phyloP scores from a whole-genome alignment of 2,113 vertebrate genomes.

The Nesoenas mayeri region DNA sequence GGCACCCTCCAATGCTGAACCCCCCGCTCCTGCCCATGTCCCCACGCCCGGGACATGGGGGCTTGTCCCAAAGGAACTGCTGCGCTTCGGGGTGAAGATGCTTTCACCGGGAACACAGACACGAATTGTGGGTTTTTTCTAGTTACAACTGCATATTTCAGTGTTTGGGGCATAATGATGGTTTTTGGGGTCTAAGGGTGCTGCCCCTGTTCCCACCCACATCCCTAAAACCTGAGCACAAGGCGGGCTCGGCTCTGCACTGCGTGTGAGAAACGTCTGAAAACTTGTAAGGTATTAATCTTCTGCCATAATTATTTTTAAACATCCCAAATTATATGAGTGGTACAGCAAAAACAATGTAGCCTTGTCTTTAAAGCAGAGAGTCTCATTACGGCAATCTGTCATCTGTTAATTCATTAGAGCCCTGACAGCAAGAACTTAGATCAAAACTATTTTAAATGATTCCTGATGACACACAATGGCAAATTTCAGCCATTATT shows the following conservation, averaged over 20 bases:
- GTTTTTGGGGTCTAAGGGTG: accelerated
- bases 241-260: accelerated
- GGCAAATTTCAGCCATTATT: constrained; percentile 14
- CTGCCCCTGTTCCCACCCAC: neutral
- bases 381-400: constrained; percentile 20
- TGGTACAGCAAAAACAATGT: neutral
- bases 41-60: accelerated
- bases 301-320: neutral
- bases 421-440: constrained; percentile 11
- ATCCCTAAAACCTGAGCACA: neutral
- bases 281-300: neutral
- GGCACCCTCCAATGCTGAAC: neutral
- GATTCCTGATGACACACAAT: constrained; percentile 37
- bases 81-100: accelerated
- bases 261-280: neutral
- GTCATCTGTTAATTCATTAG: constrained; percentile 45
- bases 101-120: accelerated
- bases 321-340: neutral
- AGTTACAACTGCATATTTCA: neutral
- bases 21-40: accelerated
- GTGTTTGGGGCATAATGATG: accelerated
- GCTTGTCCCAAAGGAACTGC: neutral
- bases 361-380: neutral
- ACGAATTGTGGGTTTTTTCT: accelerated
- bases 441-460: constrained; percentile 29